Base-by-base conservation (phyloP, 2,888 invertebrate species). In the Abrostola tripartita region DNA sequence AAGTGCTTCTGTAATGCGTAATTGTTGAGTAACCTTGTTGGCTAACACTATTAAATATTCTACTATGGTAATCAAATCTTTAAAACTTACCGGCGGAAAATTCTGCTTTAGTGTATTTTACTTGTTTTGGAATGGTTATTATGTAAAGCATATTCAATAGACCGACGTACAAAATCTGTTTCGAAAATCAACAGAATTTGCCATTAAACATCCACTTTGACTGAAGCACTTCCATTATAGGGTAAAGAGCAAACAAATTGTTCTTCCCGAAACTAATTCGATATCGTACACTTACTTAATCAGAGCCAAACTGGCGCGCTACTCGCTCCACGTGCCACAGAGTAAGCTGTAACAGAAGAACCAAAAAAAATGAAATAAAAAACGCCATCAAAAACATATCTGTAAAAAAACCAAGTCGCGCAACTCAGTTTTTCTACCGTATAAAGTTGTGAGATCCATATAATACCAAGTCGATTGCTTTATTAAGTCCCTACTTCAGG, bases 241-340 rank as follows among this genome's bases (percentile, higher is more conserved):
- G 81, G 80, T 76, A 80, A 75, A 67, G 68, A 67, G 81, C 79
- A 87, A 86, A 86, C 85, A 85, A 80, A 82, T 83, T 78, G 78
- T 75, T 80, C 74, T 76, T 78, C 74, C 51, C 65, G 60, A 59
- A 58, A 77, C 79, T 86, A 85, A 88, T 85, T 86, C 81, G 76
- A 87, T 87, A 79, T 75, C 68, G 78, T 69, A 74, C 82, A 78
- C 83, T 84, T 85, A 85, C 85, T 88, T 87, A 85, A 85, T 88
- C 87, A 81, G 76, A 72, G 69, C 74, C 81, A 78, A 83, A 84
- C 81, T 81, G 70, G 41, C 50, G 36, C 24, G 74, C 74, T 74
- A 70, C 75, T 65, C 24, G 37, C 41, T 54, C n/a, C 38, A 35
- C 42, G n/a, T 14, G 11, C 5, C 42, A 55, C 6, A n/a, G 10